Evolutionary conservation across 2,113 vertebrate genomes (phyloP).

Genomic region (Tricholaema leucomelas): DNA sequence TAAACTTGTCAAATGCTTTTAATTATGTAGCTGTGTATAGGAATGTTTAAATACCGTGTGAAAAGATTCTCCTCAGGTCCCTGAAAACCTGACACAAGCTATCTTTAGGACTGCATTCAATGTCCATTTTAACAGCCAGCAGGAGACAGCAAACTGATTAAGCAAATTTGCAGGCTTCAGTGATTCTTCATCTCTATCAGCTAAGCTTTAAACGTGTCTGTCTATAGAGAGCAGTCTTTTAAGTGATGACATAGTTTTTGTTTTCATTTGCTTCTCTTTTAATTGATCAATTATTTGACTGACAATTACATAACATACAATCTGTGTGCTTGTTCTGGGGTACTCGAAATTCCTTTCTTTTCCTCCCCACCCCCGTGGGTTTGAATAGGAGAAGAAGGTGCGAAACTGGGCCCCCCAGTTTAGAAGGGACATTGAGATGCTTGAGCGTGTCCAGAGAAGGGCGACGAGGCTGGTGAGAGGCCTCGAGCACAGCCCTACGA

Average conservation of each 20-base stretch:
- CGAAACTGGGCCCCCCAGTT: no score
- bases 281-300: neutral
- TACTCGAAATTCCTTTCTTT: no score
- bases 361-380: no score
- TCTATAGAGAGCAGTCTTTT: neutral
- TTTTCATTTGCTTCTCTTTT: neutral
- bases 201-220: neutral
- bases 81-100: neutral
- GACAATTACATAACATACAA: neutral
- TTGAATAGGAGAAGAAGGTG: no score
- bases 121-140: neutral
- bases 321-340: no score
- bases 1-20: neutral
- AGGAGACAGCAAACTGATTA: neutral
- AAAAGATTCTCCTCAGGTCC: neutral
- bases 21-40: neutral
- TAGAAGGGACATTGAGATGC: no score
- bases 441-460: no score
- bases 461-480: no score
- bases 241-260: neutral
- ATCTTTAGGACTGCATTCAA: neutral
- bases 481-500: no score
- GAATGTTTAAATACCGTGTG: neutral
- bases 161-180: neutral
- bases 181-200: neutral